phyloP scores from a whole-genome alignment of 2,888 invertebrate species.

The Eueremaeus valkanovi region DNA sequence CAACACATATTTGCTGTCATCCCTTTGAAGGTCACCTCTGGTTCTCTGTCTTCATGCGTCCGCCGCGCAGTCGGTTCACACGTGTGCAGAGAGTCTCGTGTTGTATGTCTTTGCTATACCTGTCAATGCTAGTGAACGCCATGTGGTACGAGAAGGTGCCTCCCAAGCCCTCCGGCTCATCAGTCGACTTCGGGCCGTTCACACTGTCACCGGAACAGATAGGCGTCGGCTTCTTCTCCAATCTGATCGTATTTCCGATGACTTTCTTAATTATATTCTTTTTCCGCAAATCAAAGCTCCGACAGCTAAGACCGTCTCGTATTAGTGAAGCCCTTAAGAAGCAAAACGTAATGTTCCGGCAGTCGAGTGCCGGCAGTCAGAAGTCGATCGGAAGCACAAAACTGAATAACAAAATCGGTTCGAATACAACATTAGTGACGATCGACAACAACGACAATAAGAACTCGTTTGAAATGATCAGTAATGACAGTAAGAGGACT shows the following conservation, averaged over 20 bases:
- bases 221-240: constrained; percentile 54
- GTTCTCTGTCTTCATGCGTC: constrained; percentile 57
- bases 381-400: constrained; percentile 10
- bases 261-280: constrained; percentile 54
- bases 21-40: constrained; percentile 58
- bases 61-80: constrained; percentile 56
- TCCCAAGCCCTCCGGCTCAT: constrained; percentile 49
- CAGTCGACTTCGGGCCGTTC: constrained; percentile 55
- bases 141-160: constrained; percentile 55
- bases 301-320: constrained; percentile 50
- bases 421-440: background rate
- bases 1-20: too few relatives aligned
- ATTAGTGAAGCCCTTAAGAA: constrained; percentile 48
- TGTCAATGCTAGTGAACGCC: constrained; percentile 58
- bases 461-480: constrained; percentile 21
- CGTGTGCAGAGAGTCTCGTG: constrained; percentile 55
- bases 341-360: constrained; percentile 43
- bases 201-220: constrained; percentile 54
- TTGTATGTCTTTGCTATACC: constrained; percentile 55
- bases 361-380: constrained; percentile 12
- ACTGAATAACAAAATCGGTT: constrained; percentile 1
- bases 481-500: background rate
- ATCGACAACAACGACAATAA: background rate
- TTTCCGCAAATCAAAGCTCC: constrained; percentile 54
- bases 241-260: constrained; percentile 55